Base-by-base conservation (phyloP, 1,140 invertebrate genomes). In the Parasteatoda tepidariorum region DNA sequence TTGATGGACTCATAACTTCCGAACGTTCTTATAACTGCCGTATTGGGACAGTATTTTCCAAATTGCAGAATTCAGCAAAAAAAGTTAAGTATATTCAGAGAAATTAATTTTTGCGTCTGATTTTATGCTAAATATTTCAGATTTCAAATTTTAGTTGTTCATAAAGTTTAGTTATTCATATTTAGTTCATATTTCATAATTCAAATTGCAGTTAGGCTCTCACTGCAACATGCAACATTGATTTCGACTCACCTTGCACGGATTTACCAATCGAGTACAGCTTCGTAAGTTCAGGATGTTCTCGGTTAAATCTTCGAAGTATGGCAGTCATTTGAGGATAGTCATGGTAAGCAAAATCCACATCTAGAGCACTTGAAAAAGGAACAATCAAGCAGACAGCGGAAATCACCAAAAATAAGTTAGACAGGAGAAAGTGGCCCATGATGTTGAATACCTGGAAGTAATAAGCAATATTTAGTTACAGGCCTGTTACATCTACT, bases 231-330 rank as follows among this genome's bases (percentile, higher is more conserved):
- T n/a, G n/a, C n/a, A n/a, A n/a, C n/a, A n/a, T 41, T 13, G 38
- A 71, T 28, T 9, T 28, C 1, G 15, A 85, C 87, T 87, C 90
- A 94, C 94, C 95, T 92, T 97, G 94, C 2, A 96, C 95, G 67
- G 95, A 96, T 90, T 96, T 97, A 79, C 96, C 97, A 85, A 97
- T 96, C 24, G 95, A 96, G 89, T 97, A 97, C 3, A 97, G 90
- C 0, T 94, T 95, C 28, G 94, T 96, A 71, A 97, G 92, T 86
- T 95, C 93, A 6, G 96, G 95, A 90, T 94, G 97, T 15, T 92
- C 91, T 24, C 93, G 92, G 67, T 93, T 94, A 3, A 95, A 94
- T 2, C 93, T 91, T 78, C 94, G 91, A 30, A 99, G 89, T 88
- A 95, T 95, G 79, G 92, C 91, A 5, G 95, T 96, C 91, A 98